Base-by-base conservation (phyloP, 2,113 vertebrate species). In the Nannospalax galili region DNA sequence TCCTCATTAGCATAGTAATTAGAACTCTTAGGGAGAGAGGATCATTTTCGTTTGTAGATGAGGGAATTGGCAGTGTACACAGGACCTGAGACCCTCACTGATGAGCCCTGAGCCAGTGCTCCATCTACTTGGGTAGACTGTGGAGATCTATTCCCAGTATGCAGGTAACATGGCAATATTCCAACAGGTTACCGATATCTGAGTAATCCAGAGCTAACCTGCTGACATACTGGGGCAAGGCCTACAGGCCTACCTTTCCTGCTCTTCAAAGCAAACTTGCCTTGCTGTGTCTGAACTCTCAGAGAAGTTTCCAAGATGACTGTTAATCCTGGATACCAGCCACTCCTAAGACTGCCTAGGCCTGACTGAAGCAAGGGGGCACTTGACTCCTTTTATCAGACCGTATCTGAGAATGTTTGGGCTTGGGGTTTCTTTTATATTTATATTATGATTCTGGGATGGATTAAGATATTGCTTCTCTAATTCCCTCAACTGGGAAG, bases 201-300 rank as follows among this genome's bases (percentile, higher is more conserved):
- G 65, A 79, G 70, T 3, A 60, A 37, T 26, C 70, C 22, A 62
- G 62, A 81, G 30, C 4, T 73, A 42, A 3, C 45, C 24, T 30
- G 56, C 30, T 74, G 69, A 60, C 17, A 17, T 6, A 19, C 45
- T 67, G 24, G 48, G 28, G 62, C 78, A 42, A 88, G 48, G 35
- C 15, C 32, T 88, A 32, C 5, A 88, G 73, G 65, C 20, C 60
- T 80, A 40, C 15, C 45, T 77, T 90, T 60, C 42, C 60, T 45
- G 42, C 16, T 88, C 37, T 92, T 80, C 19, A 30, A 22, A 85
- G 24, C 56, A 94, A 62, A 87, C 78, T 90, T 70, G 90, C 78
- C 70, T 84, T 60, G 58, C 22, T 77, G 82, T 78, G 48, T 20
- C 69, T 64, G 65, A 45, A 40, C 1, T 19, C 28, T n/a, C 64